Percentiles rank a stretch among this genome's conserved stretches.
phyloP scores from a whole-genome alignment of 1,140 invertebrate species.

The Meloidogyne hapla region DNA sequence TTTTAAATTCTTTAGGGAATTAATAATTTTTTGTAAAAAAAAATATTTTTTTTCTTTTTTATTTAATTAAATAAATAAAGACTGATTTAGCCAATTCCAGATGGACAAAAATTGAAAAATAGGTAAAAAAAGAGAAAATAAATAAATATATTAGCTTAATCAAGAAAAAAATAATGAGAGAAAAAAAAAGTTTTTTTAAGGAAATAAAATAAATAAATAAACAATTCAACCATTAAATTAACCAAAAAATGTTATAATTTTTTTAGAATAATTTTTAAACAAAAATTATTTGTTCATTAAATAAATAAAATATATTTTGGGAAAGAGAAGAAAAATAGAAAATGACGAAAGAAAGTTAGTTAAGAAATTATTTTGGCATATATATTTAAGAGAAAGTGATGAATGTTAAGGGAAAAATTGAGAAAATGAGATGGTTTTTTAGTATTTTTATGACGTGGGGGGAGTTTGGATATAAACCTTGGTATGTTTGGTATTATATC shows the following conservation, averaged over 20 bases:
- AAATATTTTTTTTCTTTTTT: background rate
- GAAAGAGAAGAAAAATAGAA: too few relatives aligned
- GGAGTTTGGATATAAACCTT: too few relatives aligned
- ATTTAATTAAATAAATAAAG: background rate
- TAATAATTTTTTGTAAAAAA: conserved; percentile 3
- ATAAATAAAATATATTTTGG: background rate
- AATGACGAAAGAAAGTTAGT: too few relatives aligned
- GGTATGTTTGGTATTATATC: too few relatives aligned
- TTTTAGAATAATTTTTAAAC: too few relatives aligned
- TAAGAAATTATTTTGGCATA: too few relatives aligned
- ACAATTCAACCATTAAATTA: background rate
- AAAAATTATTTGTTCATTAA: background rate
- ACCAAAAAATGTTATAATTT: background rate
- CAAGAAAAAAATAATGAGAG: background rate
- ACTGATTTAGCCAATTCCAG: background rate
- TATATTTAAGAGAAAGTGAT: too few relatives aligned
- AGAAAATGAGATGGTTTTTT: too few relatives aligned
- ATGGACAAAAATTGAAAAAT: background rate
- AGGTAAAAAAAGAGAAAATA: background rate
- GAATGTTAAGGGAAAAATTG: too few relatives aligned
- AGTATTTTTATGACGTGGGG: too few relatives aligned
- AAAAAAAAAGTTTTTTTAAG: background rate
- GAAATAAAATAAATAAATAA: background rate
- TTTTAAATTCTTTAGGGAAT: conserved; percentile 14
- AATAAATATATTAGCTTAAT: conserved; percentile 8